Evolutionary conservation across 2,888 invertebrate species (phyloP).

Genomic region (Cheilosia scutellata): DNA sequence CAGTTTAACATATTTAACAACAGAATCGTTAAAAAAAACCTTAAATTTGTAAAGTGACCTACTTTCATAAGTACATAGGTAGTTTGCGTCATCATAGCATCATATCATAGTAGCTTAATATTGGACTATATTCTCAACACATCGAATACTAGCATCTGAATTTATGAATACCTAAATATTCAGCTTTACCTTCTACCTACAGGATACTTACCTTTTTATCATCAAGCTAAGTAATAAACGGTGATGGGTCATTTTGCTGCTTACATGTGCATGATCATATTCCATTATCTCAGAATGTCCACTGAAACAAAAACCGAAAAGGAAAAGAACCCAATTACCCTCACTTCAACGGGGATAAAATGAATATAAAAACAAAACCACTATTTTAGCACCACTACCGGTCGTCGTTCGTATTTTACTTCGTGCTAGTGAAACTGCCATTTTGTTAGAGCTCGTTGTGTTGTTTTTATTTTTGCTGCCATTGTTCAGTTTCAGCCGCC

Average conservation of each 20-base stretch:
- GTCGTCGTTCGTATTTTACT: slow-evolving; percentile 41
- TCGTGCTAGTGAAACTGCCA: slow-evolving; percentile 50
- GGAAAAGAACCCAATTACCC: slow-evolving; percentile 39
- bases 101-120: no score
- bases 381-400: slow-evolving; percentile 5
- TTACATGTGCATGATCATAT: slow-evolving; percentile 58
- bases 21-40: no score
- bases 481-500: slow-evolving; percentile 43
- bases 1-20: no score
- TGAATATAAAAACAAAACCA: slow-evolving; percentile 29
- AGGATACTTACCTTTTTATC: slow-evolving; percentile 47
- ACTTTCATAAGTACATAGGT: no score
- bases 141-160: no score
- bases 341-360: slow-evolving; percentile 28
- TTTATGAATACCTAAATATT: no score
- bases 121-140: no score
- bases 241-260: slow-evolving; percentile 62
- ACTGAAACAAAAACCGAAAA: slow-evolving; percentile 51
- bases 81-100: no score
- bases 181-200: no score
- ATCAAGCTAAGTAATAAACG: slow-evolving; percentile 55
- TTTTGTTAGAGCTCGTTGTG: slow-evolving; percentile 51
- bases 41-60: no score
- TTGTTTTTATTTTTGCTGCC: slow-evolving; percentile 46
- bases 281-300: slow-evolving; percentile 51